Conservation (phyloP, 1,140 invertebrate genomes). For the Brachionus asplanchnoidis region DNA sequence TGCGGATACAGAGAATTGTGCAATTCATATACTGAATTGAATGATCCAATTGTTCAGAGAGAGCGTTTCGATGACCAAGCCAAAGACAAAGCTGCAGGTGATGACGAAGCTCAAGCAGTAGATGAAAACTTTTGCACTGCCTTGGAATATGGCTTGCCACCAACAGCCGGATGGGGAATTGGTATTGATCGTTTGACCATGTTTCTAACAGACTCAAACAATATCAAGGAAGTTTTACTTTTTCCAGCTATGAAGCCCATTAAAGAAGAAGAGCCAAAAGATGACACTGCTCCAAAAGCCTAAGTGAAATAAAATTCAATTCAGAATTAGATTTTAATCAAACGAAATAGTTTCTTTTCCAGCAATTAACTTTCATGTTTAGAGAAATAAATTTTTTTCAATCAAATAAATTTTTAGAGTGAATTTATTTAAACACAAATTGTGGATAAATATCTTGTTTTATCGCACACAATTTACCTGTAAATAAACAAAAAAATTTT, state of each 20-base stretch:
- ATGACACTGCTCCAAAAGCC: background rate
- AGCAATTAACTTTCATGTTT: too few species aligned
- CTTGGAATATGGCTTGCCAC: constrained; percentile 95
- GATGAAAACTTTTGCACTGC: constrained; percentile 97
- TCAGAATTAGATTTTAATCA: too few species aligned
- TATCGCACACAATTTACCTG: too few species aligned
- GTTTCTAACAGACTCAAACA: constrained; percentile 96
- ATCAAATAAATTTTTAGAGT: too few species aligned
- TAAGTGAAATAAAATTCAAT: too few species aligned
- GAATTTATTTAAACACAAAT: too few species aligned
- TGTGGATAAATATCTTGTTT: too few species aligned
- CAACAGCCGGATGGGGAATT: constrained; percentile 95
- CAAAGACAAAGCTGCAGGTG: constrained; percentile 90
- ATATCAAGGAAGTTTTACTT: constrained; percentile 79
- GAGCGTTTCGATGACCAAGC: constrained; percentile 91
- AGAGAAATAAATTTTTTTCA: too few species aligned
- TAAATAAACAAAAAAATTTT: too few species aligned
- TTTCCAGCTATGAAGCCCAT: constrained; percentile 67
- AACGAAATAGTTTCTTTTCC: too few species aligned
- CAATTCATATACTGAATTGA: constrained; percentile 98
- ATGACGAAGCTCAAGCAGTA: constrained; percentile 93
- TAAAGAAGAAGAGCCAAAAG: constrained; percentile 34
- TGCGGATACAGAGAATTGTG: constrained; percentile 93
- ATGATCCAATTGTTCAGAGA: constrained; percentile 89
- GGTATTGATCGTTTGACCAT: constrained; percentile 93